Percentiles rank a stretch among this genome's conserved stretches.
Evolutionary conservation across 2,113 vertebrate species (phyloP).

Genomic region (Hoplias malabaricus): DNA sequence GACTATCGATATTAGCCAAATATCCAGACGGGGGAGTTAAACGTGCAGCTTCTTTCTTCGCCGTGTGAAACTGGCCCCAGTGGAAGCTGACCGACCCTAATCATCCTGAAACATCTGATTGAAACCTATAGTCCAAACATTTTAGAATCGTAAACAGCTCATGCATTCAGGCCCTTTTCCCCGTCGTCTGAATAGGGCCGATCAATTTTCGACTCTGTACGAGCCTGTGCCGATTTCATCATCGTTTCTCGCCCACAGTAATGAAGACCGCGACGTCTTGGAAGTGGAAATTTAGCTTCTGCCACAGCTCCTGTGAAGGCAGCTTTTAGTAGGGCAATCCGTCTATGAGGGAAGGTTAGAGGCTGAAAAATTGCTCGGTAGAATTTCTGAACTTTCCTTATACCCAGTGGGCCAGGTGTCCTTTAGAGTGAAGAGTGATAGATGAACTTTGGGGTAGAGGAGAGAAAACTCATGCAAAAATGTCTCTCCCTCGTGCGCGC

Average conservation of each 20-base stretch:
- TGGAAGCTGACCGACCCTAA: conserved; percentile 44
- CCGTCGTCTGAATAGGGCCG: not conserved
- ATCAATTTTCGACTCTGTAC: conserved; percentile 17
- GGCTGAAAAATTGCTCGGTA: conserved; percentile 33
- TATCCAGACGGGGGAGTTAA: conserved; percentile 30
- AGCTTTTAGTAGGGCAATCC: conserved; percentile 16
- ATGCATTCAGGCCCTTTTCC: conserved; percentile 25
- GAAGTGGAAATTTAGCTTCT: conserved; percentile 32
- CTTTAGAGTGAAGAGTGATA: conserved; percentile 47
- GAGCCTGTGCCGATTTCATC: conserved; percentile 2
- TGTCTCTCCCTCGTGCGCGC: conserved; percentile 39
- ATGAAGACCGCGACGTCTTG: conserved; percentile 32
- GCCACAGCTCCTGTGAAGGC: not conserved
- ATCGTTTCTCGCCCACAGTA: not conserved
- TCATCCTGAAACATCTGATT: conserved; percentile 52
- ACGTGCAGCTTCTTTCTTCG: conserved; percentile 21
- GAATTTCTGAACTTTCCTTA: conserved; percentile 30
- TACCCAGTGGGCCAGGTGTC: conserved; percentile 38
- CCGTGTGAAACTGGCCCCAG: not conserved
- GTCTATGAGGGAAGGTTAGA: conserved; percentile 17
- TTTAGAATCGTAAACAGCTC: conserved; percentile 37
- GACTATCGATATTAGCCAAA: conserved; percentile 44
- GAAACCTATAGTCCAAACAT: conserved; percentile 26
- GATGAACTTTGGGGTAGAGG: conserved; percentile 25
- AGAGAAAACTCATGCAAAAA: conserved; percentile 33